A percentile compares a stretch with the other conserved stretches of the same genome.
These are phyloP conservation scores for Tenualosa thibaudeaui DNA, from an alignment of 2,797 vertebrate species.

Conservation along the genomic window DNA sequence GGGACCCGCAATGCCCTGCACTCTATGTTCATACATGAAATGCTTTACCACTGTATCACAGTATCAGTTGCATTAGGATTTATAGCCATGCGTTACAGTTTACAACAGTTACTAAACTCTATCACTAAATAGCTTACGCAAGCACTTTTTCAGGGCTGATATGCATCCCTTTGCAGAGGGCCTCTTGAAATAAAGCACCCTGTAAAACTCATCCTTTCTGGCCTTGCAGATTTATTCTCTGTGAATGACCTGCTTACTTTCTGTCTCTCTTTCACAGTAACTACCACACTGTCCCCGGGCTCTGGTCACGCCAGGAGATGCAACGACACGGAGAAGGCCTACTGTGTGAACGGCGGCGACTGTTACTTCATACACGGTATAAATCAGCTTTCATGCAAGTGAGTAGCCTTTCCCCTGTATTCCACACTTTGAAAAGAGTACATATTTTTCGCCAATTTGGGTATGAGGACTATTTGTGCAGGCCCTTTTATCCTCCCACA, in stretches of 20 bases:
- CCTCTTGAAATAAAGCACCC: neutral
- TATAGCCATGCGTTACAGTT: neutral
- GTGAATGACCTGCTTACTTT: neutral
- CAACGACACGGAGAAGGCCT: slow-evolving; percentile 94
- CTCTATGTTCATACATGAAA: neutral
- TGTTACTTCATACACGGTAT: slow-evolving; percentile 98
- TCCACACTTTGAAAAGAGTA: neutral
- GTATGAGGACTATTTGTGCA: slow-evolving; percentile 3
- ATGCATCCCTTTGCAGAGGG: neutral
- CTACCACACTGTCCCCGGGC: slow-evolving; percentile 88
- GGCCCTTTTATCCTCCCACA: neutral
- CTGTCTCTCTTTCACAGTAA: slow-evolving; percentile 71
- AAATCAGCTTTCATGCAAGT: slow-evolving; percentile 97
- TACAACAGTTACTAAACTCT: neutral
- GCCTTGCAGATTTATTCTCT: neutral
- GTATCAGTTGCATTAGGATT: neutral
- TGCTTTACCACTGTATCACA: neutral
- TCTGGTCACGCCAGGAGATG: slow-evolving; percentile 93
- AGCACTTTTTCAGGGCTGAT: neutral
- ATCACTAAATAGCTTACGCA: neutral
- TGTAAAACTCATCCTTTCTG: neutral
- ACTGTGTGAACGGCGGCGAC: slow-evolving; percentile 95
- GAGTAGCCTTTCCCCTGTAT: slow-evolving; percentile 57
- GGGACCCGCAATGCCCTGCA: neutral
- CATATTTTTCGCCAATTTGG: slow-evolving; percentile 2